Conservation (phyloP, 2,888 invertebrate genomes). For the Muschampia plurimacula region DNA sequence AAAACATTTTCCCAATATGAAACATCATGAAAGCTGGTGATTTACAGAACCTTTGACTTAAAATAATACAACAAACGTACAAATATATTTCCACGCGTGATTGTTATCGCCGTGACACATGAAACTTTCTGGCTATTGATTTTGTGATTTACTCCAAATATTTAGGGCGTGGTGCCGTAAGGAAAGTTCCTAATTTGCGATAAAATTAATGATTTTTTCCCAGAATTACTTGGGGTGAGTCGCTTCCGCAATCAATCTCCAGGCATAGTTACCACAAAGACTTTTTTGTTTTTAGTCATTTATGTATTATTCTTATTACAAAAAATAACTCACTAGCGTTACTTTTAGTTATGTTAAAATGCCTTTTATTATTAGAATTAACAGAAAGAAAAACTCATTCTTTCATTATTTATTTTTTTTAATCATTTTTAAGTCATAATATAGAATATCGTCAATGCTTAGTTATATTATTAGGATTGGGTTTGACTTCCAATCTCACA, state of each 20-base stretch:
- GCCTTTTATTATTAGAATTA: too few relatives aligned
- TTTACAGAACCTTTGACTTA: neutral
- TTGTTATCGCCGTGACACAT: constrained; percentile 20
- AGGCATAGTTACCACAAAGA: neutral
- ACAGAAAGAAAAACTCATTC: too few relatives aligned
- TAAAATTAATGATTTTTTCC: neutral
- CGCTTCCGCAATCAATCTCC: neutral
- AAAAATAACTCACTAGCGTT: too few relatives aligned
- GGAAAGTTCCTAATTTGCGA: constrained; percentile 6
- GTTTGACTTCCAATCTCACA: too few relatives aligned
- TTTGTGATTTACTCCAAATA: constrained; percentile 41
- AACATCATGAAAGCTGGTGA: neutral
- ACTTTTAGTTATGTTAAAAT: too few relatives aligned
- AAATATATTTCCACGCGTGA: constrained; percentile 3
- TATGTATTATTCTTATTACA: too few relatives aligned
- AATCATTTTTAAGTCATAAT: too few relatives aligned
- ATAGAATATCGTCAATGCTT: too few relatives aligned
- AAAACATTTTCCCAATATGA: too few relatives aligned
- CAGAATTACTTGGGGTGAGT: neutral
- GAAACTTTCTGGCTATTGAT: constrained; percentile 39
- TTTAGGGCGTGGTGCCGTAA: constrained; percentile 41
- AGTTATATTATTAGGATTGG: too few relatives aligned
- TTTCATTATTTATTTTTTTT: too few relatives aligned
- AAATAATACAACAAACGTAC: neutral
- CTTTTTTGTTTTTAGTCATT: too few relatives aligned